Conservation (phyloP, 2,888 invertebrate species). For the Endomychus coccineus region DNA sequence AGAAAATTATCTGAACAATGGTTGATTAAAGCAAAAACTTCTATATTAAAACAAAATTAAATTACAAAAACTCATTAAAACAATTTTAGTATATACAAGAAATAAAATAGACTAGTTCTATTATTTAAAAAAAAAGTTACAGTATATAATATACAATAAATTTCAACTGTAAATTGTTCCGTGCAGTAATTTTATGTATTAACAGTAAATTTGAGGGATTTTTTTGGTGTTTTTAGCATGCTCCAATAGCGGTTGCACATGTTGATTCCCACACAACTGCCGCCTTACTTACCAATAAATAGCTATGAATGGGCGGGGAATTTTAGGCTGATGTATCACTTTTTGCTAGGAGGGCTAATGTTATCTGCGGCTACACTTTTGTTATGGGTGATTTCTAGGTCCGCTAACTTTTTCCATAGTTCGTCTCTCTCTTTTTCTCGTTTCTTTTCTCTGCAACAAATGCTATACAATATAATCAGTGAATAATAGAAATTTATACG, state of each 20-base stretch:
- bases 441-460: constrained; percentile 77
- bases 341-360: constrained; percentile 40
- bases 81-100: constrained; percentile 23
- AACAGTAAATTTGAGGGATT: constrained; percentile 16
- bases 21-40: not conserved
- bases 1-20: constrained; percentile 4
- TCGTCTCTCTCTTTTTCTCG: constrained; percentile 95
- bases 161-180: constrained; percentile 12
- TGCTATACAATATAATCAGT: too few relatives aligned
- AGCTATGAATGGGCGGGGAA: constrained; percentile 13
- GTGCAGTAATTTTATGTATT: constrained; percentile 14
- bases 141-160: constrained; percentile 17
- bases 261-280: constrained; percentile 6
- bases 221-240: constrained; percentile 27
- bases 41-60: constrained; percentile 11
- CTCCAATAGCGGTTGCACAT: constrained; percentile 18
- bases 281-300: constrained; percentile 16
- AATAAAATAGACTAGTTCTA: constrained; percentile 27
- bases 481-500: too few relatives aligned
- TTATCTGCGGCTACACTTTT: constrained; percentile 40
- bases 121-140: constrained; percentile 23
- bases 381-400: constrained; percentile 72
- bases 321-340: constrained; percentile 40
- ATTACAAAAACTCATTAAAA: constrained; percentile 18
- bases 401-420: constrained; percentile 91